Conservation (phyloP, 64 coral and sea anemone species). For the Platygyra sinensis region DNA sequence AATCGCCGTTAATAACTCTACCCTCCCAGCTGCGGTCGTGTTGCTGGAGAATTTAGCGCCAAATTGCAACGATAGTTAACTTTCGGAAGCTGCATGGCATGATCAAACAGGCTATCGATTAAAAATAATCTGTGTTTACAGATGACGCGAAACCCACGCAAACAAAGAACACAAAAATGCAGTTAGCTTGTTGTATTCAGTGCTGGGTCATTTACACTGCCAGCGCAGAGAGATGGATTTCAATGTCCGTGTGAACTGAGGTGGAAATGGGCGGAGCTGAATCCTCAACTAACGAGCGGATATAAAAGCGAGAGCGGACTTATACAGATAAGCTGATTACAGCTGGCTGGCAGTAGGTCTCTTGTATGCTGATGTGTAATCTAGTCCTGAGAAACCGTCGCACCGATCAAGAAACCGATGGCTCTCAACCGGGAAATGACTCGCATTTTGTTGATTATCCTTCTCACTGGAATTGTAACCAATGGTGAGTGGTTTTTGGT, state of each 20-base stretch:
- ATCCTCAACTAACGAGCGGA: slow-evolving; percentile 6
- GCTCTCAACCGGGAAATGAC: background rate
- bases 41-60: background rate
- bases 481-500: slow-evolving; percentile 1
- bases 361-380: background rate
- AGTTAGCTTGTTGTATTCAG: background rate
- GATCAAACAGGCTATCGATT: background rate
- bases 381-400: slow-evolving; percentile 2
- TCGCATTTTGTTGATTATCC: background rate
- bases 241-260: slow-evolving; percentile 21
- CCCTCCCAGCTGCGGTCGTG: background rate
- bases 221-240: background rate
- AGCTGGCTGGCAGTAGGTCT: slow-evolving; percentile 1
- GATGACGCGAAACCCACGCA: background rate
- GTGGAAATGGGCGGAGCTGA: slow-evolving; percentile 37
- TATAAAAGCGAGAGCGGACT: slow-evolving; percentile 14
- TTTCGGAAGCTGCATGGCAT: background rate
- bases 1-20: background rate
- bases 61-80: background rate
- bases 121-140: slow-evolving; percentile 30
- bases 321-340: slow-evolving; percentile 42
- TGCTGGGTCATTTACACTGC: background rate
- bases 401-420: background rate
- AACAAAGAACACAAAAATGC: slow-evolving; percentile 25
- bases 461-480: background rate